These are phyloP conservation scores for Drosophila pandora DNA, from an alignment of 1,140 invertebrate species.

Conservation along the genomic window DNA sequence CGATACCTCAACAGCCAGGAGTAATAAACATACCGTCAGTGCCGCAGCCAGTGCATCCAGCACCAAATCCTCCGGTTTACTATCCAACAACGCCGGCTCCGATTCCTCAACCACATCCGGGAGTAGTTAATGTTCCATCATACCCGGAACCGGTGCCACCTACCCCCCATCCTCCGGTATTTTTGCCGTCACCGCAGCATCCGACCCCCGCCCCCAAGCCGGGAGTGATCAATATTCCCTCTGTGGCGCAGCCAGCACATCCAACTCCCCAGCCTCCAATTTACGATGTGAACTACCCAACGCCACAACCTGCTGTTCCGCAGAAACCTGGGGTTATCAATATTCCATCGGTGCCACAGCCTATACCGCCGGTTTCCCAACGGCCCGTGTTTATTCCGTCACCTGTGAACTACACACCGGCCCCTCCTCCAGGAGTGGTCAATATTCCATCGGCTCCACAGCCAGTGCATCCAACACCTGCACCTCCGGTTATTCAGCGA, in stretches of 20 bases:
- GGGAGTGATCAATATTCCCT: constrained; percentile 51
- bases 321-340: constrained; percentile 86
- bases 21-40: constrained; percentile 49
- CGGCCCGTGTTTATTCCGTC: constrained; percentile 85
- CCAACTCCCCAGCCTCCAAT: constrained; percentile 21
- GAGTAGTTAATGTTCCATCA: constrained; percentile 86
- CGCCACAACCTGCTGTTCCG: constrained; percentile 56
- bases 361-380: constrained; percentile 15
- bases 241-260: constrained; percentile 18
- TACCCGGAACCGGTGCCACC: constrained; percentile 67
- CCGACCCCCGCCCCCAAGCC: constrained; percentile 20
- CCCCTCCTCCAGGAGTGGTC: constrained; percentile 36
- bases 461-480: constrained; percentile 85
- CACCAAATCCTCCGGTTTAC: constrained; percentile 47
- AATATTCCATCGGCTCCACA: constrained; percentile 47
- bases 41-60: constrained; percentile 67
- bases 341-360: constrained; percentile 27
- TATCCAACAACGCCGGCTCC: constrained; percentile 83
- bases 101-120: constrained; percentile 53
- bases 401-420: constrained; percentile 78
- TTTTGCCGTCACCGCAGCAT: constrained; percentile 53
- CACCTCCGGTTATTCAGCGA: constrained; percentile 87
- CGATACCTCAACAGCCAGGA: constrained; percentile 15
- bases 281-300: constrained; percentile 83
- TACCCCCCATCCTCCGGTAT: constrained; percentile 88